Percentiles rank a stretch among this genome's conserved stretches.
Evolutionary conservation across 2,797 vertebrate species (phyloP).

Genomic region (Xenops minutus): DNA sequence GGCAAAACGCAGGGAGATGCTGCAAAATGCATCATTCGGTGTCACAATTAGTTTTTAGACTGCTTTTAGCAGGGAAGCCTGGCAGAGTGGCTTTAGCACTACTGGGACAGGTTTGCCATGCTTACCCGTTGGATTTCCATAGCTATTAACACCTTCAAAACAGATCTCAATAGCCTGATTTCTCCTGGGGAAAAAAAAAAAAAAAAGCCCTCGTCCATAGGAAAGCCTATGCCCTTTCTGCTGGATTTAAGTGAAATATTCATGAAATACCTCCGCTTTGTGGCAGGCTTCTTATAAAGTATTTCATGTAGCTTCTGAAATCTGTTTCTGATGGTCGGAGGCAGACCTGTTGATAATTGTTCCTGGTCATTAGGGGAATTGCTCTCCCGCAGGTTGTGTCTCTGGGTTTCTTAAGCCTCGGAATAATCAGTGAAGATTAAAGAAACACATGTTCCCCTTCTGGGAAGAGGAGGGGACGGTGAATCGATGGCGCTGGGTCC

Average conservation of each 20-base stretch:
- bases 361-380: conserved; percentile 40
- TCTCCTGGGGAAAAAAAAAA: neutral
- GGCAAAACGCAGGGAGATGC: neutral
- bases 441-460: neutral
- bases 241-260: neutral
- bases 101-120: neutral
- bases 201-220: neutral
- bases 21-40: neutral
- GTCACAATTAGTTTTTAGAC: neutral
- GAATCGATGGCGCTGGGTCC: neutral
- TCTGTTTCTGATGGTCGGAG: neutral
- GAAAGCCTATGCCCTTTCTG: neutral
- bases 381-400: conserved; percentile 47
- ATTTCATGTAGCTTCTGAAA: neutral
- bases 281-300: neutral
- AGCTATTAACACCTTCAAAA: neutral
- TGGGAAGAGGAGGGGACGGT: neutral
- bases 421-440: conserved; percentile 28
- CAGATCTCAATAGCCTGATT: neutral
- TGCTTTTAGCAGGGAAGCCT: neutral
- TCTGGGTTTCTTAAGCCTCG: conserved; percentile 60
- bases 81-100: neutral
- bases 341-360: conserved; percentile 39
- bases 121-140: fast-evolving
- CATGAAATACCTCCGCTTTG: neutral